These are phyloP conservation scores for Sitta europaea DNA, from an alignment of 2,113 vertebrate genomes.

Conservation along the genomic window DNA sequence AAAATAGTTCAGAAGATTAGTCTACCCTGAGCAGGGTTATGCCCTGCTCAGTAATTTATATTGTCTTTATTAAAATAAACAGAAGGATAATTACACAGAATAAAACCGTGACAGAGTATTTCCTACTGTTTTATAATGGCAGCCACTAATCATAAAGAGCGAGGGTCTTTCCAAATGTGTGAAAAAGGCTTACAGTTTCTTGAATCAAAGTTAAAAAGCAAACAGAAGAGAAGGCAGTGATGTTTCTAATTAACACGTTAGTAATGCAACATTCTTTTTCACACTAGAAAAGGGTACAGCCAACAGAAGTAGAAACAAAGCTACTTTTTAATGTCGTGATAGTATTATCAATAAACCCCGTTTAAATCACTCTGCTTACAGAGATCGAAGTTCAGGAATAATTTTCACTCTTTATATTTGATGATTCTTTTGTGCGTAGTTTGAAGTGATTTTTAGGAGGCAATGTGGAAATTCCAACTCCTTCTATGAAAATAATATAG, in stretches of 20 bases:
- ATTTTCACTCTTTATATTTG: neutral
- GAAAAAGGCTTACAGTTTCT: neutral
- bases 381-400: neutral
- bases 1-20: neutral
- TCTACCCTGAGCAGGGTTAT: neutral
- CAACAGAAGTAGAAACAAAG: neutral
- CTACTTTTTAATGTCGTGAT: neutral
- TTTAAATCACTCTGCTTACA: neutral
- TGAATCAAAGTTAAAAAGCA: neutral
- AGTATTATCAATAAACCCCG: neutral
- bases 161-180: neutral
- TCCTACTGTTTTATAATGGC: slow-evolving; percentile 11
- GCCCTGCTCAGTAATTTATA: neutral
- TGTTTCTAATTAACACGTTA: neutral
- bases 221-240: neutral
- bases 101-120: neutral
- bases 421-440: neutral
- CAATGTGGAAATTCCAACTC: neutral
- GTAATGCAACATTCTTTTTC: neutral
- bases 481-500: neutral
- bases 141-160: neutral
- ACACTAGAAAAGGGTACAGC: neutral
- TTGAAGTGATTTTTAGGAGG: neutral
- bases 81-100: neutral
- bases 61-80: neutral